A percentile compares a stretch with the other conserved stretches of the same genome.
These are phyloP conservation scores for Acleris cristana DNA, from an alignment of 2,888 invertebrate species.

Conservation along the genomic window DNA sequence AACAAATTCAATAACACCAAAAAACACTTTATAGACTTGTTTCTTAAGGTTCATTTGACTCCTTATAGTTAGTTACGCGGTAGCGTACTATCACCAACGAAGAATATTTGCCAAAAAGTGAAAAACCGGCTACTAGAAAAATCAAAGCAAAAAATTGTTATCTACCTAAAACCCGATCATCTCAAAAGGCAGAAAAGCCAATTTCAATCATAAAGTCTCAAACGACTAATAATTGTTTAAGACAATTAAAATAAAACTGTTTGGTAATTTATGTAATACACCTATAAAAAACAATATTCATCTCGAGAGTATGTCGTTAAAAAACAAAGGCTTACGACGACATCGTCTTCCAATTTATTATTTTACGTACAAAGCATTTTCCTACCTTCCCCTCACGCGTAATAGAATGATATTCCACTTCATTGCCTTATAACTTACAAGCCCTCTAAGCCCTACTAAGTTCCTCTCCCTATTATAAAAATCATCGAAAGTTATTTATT, in stretches of 20 bases:
- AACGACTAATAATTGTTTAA: too few relatives aligned
- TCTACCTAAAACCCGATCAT: too few relatives aligned
- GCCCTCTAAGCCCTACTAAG: not conserved
- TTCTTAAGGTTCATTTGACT: not conserved
- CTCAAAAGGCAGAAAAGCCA: too few relatives aligned
- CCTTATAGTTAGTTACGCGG: too few relatives aligned
- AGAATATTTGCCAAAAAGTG: too few relatives aligned
- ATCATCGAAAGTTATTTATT: not conserved
- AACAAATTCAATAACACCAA: not conserved
- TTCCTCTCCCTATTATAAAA: not conserved
- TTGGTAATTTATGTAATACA: not conserved
- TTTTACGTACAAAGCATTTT: slow-evolving; percentile 25
- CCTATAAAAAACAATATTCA: not conserved
- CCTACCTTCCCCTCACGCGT: slow-evolving; percentile 20
- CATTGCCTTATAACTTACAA: not conserved
- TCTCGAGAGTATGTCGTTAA: not conserved
- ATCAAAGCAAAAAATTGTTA: too few relatives aligned
- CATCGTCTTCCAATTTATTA: slow-evolving; percentile 29
- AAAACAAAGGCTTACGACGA: slow-evolving; percentile 19
- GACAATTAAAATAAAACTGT: too few relatives aligned
- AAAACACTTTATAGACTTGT: not conserved
- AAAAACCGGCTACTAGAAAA: too few relatives aligned
- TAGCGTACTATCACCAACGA: too few relatives aligned
- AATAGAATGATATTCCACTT: slow-evolving; percentile 5
- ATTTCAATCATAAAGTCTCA: too few relatives aligned